Evolutionary conservation across 1,140 invertebrate species (phyloP).

Genomic region (Pseudomyrmex cubaensis): DNA sequence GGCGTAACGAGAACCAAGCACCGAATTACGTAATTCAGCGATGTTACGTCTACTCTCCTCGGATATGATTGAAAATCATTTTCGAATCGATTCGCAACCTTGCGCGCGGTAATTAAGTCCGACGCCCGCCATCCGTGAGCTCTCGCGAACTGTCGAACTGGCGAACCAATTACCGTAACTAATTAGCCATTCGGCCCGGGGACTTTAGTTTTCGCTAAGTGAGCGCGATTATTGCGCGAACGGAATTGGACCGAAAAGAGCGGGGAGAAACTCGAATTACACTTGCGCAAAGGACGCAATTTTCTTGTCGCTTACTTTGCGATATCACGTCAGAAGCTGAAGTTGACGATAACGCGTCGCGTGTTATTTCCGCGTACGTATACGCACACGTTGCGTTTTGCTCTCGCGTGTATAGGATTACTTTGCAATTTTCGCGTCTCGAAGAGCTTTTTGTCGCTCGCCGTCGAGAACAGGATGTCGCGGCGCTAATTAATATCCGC

Average conservation of each 20-base stretch:
- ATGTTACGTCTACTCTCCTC: too few relatives aligned
- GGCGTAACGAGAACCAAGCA: too few relatives aligned
- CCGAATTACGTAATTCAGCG: too few relatives aligned
- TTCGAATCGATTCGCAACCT: too few relatives aligned
- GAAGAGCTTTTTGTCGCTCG: constrained; percentile 47
- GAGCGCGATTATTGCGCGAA: constrained; percentile 16
- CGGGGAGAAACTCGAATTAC: neutral
- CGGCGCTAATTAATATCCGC: constrained; percentile 55
- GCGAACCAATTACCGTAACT: constrained; percentile 75
- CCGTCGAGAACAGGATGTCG: constrained; percentile 32
- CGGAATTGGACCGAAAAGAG: constrained; percentile 1
- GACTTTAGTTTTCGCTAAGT: constrained; percentile 68
- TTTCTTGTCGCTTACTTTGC: constrained; percentile 13
- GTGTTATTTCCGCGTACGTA: constrained; percentile 16
- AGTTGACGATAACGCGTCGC: constrained; percentile 10
- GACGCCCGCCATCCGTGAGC: constrained; percentile 47
- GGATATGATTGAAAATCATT: too few relatives aligned
- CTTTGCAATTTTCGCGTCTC: constrained; percentile 40
- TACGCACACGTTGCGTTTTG: neutral
- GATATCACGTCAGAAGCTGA: constrained; percentile 19
- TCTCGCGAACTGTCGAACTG: constrained; percentile 72
- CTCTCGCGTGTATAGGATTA: constrained; percentile 15
- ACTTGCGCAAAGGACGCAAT: neutral
- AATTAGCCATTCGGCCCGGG: constrained; percentile 72
- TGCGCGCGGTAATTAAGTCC: constrained; percentile 69